Evolutionary conservation across 2,113 vertebrate species (phyloP), one percentile per base, ranked within the genome.

Genomic region (Ochotona princeps): DNA sequence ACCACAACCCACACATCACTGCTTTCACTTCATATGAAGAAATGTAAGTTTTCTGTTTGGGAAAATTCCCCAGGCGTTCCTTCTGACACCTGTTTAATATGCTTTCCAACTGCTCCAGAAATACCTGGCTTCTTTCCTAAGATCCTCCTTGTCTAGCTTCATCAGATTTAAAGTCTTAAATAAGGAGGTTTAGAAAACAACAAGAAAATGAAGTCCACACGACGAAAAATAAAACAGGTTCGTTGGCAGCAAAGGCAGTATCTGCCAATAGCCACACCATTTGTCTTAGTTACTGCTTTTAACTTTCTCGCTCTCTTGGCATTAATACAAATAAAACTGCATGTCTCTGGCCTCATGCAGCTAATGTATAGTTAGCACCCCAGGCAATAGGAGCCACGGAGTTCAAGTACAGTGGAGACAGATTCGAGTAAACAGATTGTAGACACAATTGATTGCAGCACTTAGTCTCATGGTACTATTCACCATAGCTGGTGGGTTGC

Each of bases 151-250:
- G 51, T 70, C 61, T 57, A 60, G 47, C 82, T 95, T 72, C 91
- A 57, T 84, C 90, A 78, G 11, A 79, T 94, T 70, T 94, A 92
- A 96, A 49, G 60, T 44, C 69, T 75, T 72, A 87, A 35, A 63
- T 47, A 60, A 49, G 63, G 81, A 96, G 69, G 96, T 63, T 91
- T 83, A 87, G 89, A 91, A 92, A 93, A 90, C 28, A 51, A 76
- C 79, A 87, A 95, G 89, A 84, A 96, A 97, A 97, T 49, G 72
- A 67, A 86, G n/a, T 15, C 35, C 72, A 95, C 74, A 8, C 83
- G 38, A 74, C 96, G 95, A 96, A 38, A 95, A 85, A 96, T 2
- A 93, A 94, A 81, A 74, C 49, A 94, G 54, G 95, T 83, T 88
- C 51, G 85, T 44, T 26, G 57, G 61, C 91, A 51, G 96, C 91